A percentile compares a stretch with the other conserved stretches of the same genome.
phyloP scores from a whole-genome alignment of 2,888 invertebrate species.

The Cremastinae sp. region DNA sequence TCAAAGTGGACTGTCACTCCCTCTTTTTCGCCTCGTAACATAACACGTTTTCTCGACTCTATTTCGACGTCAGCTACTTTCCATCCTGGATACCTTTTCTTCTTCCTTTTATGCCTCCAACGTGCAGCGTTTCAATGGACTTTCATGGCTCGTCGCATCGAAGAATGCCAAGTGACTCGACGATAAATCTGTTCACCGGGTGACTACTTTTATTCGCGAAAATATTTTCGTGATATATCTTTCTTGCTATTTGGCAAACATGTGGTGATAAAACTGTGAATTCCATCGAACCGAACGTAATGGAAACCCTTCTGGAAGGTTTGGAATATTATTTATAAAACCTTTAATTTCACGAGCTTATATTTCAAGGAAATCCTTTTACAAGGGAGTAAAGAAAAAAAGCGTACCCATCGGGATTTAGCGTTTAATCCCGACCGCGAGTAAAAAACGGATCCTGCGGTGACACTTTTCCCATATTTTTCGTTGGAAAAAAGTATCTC shows the following conservation, averaged over 20 bases:
- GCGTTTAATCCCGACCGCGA: too few species aligned
- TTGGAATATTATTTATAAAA: too few species aligned
- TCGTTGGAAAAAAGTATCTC: constrained; percentile 18
- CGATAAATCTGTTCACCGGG: not conserved
- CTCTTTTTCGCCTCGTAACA: constrained; percentile 38
- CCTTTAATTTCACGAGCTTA: too few species aligned
- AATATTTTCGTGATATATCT: not conserved
- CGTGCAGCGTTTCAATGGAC: constrained; percentile 2
- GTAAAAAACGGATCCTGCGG: too few species aligned
- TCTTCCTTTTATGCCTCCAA: constrained; percentile 17
- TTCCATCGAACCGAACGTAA: too few species aligned
- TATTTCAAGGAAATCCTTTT: too few species aligned
- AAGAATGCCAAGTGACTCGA: not conserved
- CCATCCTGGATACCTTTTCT: constrained; percentile 18
- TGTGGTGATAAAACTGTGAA: too few species aligned
- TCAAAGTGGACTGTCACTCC: constrained; percentile 41
- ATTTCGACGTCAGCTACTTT: constrained; percentile 37
- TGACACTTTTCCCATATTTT: not conserved
- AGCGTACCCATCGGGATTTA: too few species aligned
- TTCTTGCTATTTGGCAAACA: too few species aligned
- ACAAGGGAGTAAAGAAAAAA: too few species aligned
- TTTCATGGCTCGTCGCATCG: not conserved
- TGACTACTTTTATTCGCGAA: not conserved
- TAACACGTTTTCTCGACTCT: constrained; percentile 5
- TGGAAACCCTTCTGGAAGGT: too few species aligned